These are phyloP conservation scores for Leptestheria dahalacensis DNA, from an alignment of 1,140 invertebrate genomes.

Conservation along the genomic window DNA sequence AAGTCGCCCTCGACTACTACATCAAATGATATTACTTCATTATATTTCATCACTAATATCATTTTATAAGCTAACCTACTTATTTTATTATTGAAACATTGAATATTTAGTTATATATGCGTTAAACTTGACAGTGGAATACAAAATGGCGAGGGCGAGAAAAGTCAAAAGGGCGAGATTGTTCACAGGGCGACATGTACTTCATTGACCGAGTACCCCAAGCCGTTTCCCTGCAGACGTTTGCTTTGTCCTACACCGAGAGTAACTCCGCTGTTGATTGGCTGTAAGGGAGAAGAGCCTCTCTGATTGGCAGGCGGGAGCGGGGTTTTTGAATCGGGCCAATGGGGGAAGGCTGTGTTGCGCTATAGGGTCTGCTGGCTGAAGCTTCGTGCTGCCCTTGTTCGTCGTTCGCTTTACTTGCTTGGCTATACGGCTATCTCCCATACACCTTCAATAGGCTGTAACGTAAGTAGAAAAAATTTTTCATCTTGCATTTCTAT, in stretches of 20 bases:
- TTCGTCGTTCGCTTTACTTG: not conserved
- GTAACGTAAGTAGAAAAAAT: not conserved
- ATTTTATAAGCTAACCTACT: no score
- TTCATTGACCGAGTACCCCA: not conserved
- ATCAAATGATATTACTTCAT: no score
- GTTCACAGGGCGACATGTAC: not conserved
- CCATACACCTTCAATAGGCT: not conserved
- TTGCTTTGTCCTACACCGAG: not conserved
- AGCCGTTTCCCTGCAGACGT: not conserved
- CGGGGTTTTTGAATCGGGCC: conserved; percentile 42
- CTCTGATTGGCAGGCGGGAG: conserved; percentile 39
- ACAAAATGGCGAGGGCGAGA: no score
- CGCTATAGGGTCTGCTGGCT: conserved; percentile 24
- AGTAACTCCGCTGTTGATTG: not conserved
- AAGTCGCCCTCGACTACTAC: no score
- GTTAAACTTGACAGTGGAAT: no score
- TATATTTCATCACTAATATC: no score
- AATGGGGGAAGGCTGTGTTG: conserved; percentile 34
- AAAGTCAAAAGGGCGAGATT: not conserved
- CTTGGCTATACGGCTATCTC: not conserved
- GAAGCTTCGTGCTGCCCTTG: not conserved
- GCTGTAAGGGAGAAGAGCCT: conserved; percentile 21
- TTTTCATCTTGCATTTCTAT: not conserved
- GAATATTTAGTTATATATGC: no score
- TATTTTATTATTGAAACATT: no score